phyloP scores from a whole-genome alignment of 2,113 vertebrate genomes.

The Myanophis thanlyinensis region DNA sequence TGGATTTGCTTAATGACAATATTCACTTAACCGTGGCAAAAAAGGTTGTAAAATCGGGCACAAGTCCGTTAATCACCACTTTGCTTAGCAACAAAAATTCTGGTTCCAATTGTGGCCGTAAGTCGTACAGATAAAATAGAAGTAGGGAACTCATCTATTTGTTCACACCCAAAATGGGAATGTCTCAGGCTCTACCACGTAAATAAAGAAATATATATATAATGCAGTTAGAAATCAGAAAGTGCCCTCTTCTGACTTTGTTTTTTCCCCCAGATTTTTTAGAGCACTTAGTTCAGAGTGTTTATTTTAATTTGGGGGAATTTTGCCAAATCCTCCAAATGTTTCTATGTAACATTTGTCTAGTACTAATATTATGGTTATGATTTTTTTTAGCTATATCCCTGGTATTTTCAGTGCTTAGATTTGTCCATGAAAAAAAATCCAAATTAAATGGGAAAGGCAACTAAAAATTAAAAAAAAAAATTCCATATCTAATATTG shows the following conservation, averaged over 20 bases:
- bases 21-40: neutral
- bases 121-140: neutral
- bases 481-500: constrained; percentile 50
- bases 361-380: neutral
- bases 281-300: constrained; percentile 54
- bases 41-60: neutral
- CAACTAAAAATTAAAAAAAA: constrained; percentile 32
- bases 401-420: constrained; percentile 38
- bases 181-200: neutral
- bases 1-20: neutral
- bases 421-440: constrained; percentile 34
- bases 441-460: constrained; percentile 40
- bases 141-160: neutral
- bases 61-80: neutral
- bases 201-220: neutral
- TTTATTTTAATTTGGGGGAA: constrained; percentile 50
- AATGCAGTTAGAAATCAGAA: constrained; percentile 15
- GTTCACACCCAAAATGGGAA: neutral
- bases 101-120: too few relatives aligned
- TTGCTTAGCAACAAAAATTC: neutral
- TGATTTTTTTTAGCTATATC: constrained; percentile 24
- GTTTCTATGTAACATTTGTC: neutral
- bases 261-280: constrained; percentile 32
- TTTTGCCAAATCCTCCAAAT: constrained; percentile 22
- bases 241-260: constrained; percentile 30